Evolutionary conservation across 2,888 invertebrate genomes (phyloP), one percentile per base, ranked within the genome.

Genomic region (Ferdinandea cuprea): DNA sequence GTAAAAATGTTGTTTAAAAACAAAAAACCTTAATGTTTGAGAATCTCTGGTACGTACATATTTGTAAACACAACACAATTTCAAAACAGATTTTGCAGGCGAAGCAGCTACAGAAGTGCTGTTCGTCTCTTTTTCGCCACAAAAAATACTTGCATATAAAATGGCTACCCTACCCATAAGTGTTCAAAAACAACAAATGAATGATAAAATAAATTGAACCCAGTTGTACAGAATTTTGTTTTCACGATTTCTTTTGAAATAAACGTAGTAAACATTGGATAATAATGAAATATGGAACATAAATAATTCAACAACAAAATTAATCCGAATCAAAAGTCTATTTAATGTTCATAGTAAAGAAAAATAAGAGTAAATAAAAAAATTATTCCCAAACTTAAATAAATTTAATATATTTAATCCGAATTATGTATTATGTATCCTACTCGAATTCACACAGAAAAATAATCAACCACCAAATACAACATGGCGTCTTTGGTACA

Each of bases 401-500:
- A 50, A 40, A 13, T 37, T 17, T 0, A 4, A 50, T 35, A 28
- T 15, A 63, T 40, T 40, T 4, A n/a, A n/a, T n/a, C n/a, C n/a
- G 9, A 37, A 28, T 37, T 15, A 37, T 48, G n/a, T n/a, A n/a
- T n/a, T n/a, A n/a, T n/a, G n/a, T 37, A n/a, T 40, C 48, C 37
- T 28, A 15, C 63, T 15, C n/a, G 5, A 30, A 37, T 42, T 25
- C 25, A 37, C n/a, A 11, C 11, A 13, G 42, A 48, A 30, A 6
- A 21, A 59, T 42, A 32, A 59, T 28, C 35, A 35, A 37, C 9
- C 28, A 30, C 37, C 46, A 30, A n/a, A 32, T 11, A 59, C 52
- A 71, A 71, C 42, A 71, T 71, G 71, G 71, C 61, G 71, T 30
- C 71, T 6, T 11, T 17, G n/a, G 19, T 21, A 15, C 63, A 25